Evolutionary conservation across 2,113 vertebrate genomes (phyloP).

Genomic region (Xerus inauris): DNA sequence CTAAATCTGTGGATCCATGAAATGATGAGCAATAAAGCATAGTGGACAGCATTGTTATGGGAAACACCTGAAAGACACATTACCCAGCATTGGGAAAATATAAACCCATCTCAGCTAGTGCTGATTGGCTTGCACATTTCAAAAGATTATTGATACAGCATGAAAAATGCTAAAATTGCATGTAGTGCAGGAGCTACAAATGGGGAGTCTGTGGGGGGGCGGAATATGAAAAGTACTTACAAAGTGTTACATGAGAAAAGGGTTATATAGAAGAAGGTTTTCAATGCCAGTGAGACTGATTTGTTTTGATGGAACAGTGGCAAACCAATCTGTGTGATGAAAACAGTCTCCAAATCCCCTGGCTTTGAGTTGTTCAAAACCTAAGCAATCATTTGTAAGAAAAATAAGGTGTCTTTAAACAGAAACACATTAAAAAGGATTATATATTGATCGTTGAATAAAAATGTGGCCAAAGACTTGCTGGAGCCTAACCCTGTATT

Average conservation of each 20-base stretch:
- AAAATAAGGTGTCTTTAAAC: background rate
- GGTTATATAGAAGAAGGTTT: background rate
- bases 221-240: background rate
- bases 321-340: background rate
- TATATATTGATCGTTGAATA: background rate
- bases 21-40: background rate
- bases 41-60: background rate
- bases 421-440: constrained; percentile 11
- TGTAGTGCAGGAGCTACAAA: background rate
- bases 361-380: background rate
- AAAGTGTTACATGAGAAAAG: background rate
- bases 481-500: background rate
- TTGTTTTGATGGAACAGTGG: background rate
- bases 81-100: background rate
- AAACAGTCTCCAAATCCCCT: background rate
- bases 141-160: background rate
- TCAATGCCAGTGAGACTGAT: background rate
- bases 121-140: background rate
- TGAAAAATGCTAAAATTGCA: constrained; percentile 47
- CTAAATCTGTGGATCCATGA: background rate
- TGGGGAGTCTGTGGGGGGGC: background rate
- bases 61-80: background rate
- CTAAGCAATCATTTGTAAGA: background rate
- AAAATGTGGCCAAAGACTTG: constrained; percentile 5
- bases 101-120: background rate